These are phyloP conservation scores for Beris morrisii DNA, from an alignment of 2,888 invertebrate species.

Conservation along the genomic window DNA sequence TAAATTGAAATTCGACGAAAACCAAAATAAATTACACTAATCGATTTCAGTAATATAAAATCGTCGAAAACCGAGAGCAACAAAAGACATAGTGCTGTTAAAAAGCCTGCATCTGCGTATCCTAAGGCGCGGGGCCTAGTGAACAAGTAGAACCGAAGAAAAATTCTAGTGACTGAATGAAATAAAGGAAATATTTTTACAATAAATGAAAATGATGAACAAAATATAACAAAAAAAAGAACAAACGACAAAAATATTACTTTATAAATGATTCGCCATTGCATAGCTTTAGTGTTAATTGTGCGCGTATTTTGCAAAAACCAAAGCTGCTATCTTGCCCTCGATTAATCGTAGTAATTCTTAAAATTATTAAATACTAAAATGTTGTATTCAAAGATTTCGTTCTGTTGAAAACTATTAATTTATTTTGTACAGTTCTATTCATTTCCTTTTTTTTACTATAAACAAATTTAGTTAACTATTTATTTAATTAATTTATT, in stretches of 20 bases:
- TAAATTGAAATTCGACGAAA: background rate
- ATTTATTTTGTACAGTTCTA: constrained; percentile 22
- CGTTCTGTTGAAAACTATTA: constrained; percentile 20
- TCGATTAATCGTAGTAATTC: constrained; percentile 15
- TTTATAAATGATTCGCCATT: constrained; percentile 4
- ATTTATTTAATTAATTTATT: constrained; percentile 30
- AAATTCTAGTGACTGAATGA: background rate
- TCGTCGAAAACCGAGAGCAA: constrained; percentile 50
- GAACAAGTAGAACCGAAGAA: constrained; percentile 48
- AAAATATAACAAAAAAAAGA: background rate
- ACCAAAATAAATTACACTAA: constrained; percentile 18
- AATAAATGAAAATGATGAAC: constrained; percentile 15
- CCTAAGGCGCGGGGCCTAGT: constrained; percentile 56
- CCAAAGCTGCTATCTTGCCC: constrained; percentile 32
- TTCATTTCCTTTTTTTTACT: constrained; percentile 10
- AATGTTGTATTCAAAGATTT: background rate
- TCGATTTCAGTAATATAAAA: constrained; percentile 45
- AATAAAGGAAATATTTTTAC: constrained; percentile 12
- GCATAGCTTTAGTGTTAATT: constrained; percentile 29
- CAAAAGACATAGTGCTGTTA: constrained; percentile 48
- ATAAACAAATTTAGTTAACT: constrained; percentile 23
- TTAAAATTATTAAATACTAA: constrained; percentile 3
- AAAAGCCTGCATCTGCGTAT: constrained; percentile 56
- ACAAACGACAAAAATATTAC: constrained; percentile 1
- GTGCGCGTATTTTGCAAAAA: constrained; percentile 22